A percentile compares a stretch with the other conserved stretches of the same genome.
These are phyloP conservation scores for Gambusia affinis DNA, from an alignment of 2,113 vertebrate species.

Conservation along the genomic window DNA sequence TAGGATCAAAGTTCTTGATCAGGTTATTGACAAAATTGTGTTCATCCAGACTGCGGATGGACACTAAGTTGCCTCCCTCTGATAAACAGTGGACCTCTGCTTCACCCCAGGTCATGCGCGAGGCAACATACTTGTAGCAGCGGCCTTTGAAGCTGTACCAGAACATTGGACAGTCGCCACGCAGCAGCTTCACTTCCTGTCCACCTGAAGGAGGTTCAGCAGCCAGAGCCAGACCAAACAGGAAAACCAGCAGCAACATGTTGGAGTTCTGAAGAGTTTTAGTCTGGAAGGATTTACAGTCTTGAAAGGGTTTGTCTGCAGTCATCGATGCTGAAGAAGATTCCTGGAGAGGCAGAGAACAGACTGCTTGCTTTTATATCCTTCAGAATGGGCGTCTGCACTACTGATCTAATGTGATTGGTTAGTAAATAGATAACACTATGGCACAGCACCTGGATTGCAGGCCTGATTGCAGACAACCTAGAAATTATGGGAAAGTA, in stretches of 20 bases:
- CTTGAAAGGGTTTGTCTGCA: no score
- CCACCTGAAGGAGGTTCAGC: no score
- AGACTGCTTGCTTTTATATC: neutral
- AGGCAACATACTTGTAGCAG: slow-evolving; percentile 36
- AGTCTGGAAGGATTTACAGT: no score
- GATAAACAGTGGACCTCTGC: slow-evolving; percentile 38
- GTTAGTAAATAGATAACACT: no score
- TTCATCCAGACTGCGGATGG: slow-evolving; percentile 13
- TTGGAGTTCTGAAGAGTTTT: no score
- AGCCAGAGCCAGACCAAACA: no score
- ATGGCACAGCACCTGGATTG: neutral
- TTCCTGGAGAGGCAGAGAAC: neutral
- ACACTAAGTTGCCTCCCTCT: slow-evolving; percentile 44
- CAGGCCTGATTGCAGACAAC: no score
- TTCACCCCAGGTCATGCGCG: neutral
- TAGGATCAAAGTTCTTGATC: slow-evolving; percentile 22
- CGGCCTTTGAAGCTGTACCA: slow-evolving; percentile 19
- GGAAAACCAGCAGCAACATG: no score
- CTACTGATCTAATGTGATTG: neutral
- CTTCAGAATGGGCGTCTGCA: neutral
- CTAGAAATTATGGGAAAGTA: no score
- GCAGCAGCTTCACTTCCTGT: neutral
- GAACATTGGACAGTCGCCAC: slow-evolving; percentile 26
- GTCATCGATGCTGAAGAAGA: no score
- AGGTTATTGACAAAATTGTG: slow-evolving; percentile 1